Base-by-base conservation (phyloP, 2,113 vertebrate species). In the Xiphorhynchus elegans region DNA sequence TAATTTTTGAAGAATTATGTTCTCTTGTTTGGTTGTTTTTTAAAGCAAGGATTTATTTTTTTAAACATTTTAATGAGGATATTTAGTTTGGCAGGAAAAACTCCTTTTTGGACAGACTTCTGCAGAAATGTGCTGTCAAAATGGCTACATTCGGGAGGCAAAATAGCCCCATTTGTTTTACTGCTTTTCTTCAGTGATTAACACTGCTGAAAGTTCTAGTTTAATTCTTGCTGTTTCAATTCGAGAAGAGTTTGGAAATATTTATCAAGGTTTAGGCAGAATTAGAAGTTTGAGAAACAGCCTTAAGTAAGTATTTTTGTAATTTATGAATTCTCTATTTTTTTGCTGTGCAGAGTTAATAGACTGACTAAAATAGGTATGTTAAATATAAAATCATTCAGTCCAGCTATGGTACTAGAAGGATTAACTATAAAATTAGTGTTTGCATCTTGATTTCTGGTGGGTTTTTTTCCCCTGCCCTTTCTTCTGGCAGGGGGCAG, bases 1-100 rank as follows among this genome's bases (percentile, higher is more conserved):
- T 97, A 97, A 76, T 93, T 97, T 97, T 97, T 96, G 72, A 96
- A 96, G 81, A 96, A 96, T 94, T 93, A 78, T 70, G 14, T n/a
- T 52, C 62, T 97, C 74, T 94, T 94, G 74, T 5, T 47, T n/a
- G 10, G 13, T 31, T 13, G 20, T 15, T 31, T 69, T 58, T 31
- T 3, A 29, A 29, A 6, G 20, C 5, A 75, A 42, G 28, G 24
- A 55, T 66, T 78, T 28, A 7, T 52, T 53, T 88, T 91, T 94
- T 79, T 40, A 55, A 96, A 91, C 72, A 64, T 96, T 95, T 89
- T 92, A 95, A 97, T 90, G 67, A 97, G 72, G 75, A 50, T 97
- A 85, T 95, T 97, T 94, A 96, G 83, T 60, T 97, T 89, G 93
- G 29, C 75, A 93, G 95, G 93, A 96, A 94, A 96, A 97, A 64